Evolutionary conservation across 2,113 vertebrate species (phyloP).

Genomic region (Gallinago jamesoni): DNA sequence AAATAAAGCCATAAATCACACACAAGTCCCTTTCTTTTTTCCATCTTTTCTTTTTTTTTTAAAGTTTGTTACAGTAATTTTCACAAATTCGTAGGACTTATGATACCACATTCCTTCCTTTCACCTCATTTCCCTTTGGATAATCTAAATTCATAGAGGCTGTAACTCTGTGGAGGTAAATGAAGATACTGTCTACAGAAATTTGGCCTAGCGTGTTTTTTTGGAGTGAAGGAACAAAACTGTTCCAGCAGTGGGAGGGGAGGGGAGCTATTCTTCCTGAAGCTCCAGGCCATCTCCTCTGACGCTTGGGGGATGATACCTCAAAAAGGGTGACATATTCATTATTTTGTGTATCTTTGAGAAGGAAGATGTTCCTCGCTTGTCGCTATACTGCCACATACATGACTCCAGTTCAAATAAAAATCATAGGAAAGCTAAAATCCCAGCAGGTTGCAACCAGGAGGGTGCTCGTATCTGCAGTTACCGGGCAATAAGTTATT

Average conservation of each 20-base stretch:
- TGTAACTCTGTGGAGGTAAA: not conserved
- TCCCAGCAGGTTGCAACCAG: not conserved
- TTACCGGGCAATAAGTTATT: not conserved
- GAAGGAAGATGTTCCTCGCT: not conserved
- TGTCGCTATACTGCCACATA: not conserved
- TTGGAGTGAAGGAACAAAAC: not conserved
- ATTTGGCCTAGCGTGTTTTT: not conserved
- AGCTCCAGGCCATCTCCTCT: not conserved
- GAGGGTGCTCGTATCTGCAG: not conserved
- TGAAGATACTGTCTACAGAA: not conserved
- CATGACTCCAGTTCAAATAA: not conserved
- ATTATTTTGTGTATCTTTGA: not conserved
- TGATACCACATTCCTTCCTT: not conserved
- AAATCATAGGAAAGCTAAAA: not conserved
- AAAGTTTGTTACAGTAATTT: not conserved
- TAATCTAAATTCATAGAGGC: not conserved
- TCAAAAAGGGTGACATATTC: not conserved
- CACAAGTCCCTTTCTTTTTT: not conserved
- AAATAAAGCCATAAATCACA: not conserved
- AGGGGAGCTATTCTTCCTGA: not conserved
- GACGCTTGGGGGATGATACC: not conserved
- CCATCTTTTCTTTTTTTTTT: not conserved
- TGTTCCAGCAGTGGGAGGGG: not conserved
- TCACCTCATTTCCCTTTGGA: not conserved
- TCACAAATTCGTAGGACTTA: not conserved